Evolutionary conservation across 1,140 invertebrate genomes (phyloP).

Genomic region (Homalodisca vitripennis): DNA sequence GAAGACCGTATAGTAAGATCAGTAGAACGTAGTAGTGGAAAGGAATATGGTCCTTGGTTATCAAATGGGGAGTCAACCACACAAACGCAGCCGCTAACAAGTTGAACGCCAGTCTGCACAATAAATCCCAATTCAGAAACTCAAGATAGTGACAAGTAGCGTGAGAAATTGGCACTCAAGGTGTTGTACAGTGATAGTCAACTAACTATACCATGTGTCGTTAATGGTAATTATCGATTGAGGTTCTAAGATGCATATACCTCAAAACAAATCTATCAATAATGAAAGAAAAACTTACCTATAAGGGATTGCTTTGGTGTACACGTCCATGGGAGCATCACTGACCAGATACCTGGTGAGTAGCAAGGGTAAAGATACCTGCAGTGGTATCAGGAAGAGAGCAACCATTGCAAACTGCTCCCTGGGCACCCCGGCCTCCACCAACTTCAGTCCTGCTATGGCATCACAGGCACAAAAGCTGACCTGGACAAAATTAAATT

Average conservation of each 20-base stretch:
- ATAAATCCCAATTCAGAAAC: conserved; percentile 32
- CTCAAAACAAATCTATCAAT: neutral
- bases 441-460: conserved; percentile 91
- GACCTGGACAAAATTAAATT: too few relatives aligned
- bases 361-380: conserved; percentile 89
- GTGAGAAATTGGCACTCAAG: neutral
- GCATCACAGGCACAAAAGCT: conserved; percentile 96
- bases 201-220: neutral
- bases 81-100: conserved; percentile 80
- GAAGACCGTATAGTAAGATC: conserved; percentile 76
- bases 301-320: conserved; percentile 85
- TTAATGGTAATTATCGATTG: neutral
- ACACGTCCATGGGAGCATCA: conserved; percentile 83
- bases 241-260: neutral
- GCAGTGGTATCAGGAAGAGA: conserved; percentile 90
- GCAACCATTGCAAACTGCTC: conserved; percentile 91
- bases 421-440: conserved; percentile 94
- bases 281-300: conserved; percentile 51
- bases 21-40: conserved; percentile 79
- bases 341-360: conserved; percentile 89
- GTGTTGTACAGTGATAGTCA: neutral
- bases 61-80: conserved; percentile 76
- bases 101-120: conserved; percentile 67
- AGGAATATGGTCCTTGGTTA: conserved; percentile 65
- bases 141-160: neutral